Percentiles rank a stretch among this genome's conserved stretches.
Conservation (phyloP, 2,113 vertebrate species). For the Scopus umbretta region DNA sequence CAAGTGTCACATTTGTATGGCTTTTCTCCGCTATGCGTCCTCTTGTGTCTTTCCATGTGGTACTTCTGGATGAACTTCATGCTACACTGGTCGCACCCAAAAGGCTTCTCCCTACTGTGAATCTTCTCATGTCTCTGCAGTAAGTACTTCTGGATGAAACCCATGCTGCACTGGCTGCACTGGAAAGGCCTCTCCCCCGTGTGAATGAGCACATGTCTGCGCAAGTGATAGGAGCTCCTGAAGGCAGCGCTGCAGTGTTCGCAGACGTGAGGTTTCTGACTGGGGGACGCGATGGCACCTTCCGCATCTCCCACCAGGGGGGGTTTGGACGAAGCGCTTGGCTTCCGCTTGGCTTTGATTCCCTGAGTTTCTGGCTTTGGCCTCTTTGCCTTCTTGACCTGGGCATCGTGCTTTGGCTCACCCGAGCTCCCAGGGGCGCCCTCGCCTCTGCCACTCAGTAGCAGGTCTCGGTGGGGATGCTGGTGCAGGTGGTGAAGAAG, state of each 20-base stretch:
- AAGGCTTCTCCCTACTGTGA: conserved; percentile 97
- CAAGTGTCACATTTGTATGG: conserved; percentile 98
- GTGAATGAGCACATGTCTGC: conserved; percentile 97
- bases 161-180: conserved; percentile 99
- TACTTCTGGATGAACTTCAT: conserved; percentile 99
- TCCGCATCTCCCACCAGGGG: conserved; percentile 86
- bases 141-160: conserved; percentile 98
- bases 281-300: conserved; percentile 84
- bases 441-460: conserved; percentile 63
- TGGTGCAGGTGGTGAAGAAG: conserved; percentile 76
- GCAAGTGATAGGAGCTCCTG: conserved; percentile 97
- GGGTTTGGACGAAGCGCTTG: conserved; percentile 78
- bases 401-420: conserved; percentile 82
- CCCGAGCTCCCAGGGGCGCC: conserved; percentile 46
- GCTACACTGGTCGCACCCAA: conserved; percentile 97
- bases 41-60: conserved; percentile 98
- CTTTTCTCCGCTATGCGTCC: conserved; percentile 99
- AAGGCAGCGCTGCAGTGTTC: conserved; percentile 98
- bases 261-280: conserved; percentile 96
- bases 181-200: conserved; percentile 98
- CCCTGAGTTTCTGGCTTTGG: conserved; percentile 92
- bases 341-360: conserved; percentile 92
- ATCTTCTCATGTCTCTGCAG: conserved; percentile 97
- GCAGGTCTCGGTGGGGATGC: conserved; percentile 70
- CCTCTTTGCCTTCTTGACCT: conserved; percentile 87